These are phyloP conservation scores for Marmota monax DNA, from an alignment of 2,113 vertebrate species.

Conservation along the genomic window DNA sequence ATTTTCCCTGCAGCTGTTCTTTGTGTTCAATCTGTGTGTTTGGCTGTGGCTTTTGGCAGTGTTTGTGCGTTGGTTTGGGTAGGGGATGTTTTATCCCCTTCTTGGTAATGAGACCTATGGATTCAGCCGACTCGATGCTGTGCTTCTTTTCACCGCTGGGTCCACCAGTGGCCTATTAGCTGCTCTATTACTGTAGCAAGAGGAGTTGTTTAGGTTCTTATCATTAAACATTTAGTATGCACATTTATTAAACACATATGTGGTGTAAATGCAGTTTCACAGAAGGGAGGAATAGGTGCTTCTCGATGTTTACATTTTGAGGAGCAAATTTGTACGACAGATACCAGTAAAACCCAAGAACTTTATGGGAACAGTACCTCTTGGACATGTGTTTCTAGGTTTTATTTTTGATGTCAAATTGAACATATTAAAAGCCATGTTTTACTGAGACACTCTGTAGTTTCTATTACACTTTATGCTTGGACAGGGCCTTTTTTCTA, in stretches of 20 bases:
- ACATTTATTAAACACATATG: slow-evolving; percentile 78
- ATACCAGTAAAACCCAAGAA: slow-evolving; percentile 34
- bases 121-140: slow-evolving; percentile 66
- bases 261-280: slow-evolving; percentile 61
- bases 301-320: slow-evolving; percentile 67
- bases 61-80: slow-evolving; percentile 57
- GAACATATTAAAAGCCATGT: not conserved
- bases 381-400: slow-evolving; percentile 62
- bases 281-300: slow-evolving; percentile 62
- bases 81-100: slow-evolving; percentile 73
- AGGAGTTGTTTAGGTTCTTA: slow-evolving; percentile 73
- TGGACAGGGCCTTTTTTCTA: not conserved
- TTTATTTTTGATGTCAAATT: slow-evolving; percentile 58
- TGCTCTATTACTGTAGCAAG: slow-evolving; percentile 49
- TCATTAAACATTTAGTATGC: slow-evolving; percentile 78
- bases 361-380: slow-evolving; percentile 13
- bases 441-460: not conserved
- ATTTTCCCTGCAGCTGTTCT: slow-evolving; percentile 78
- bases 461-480: slow-evolving; percentile 42
- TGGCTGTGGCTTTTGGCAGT: slow-evolving; percentile 80
- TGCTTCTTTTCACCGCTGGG: slow-evolving; percentile 64
- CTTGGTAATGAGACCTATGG: slow-evolving; percentile 76
- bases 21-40: slow-evolving; percentile 76
- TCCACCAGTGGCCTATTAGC: slow-evolving; percentile 72
- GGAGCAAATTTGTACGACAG: slow-evolving; percentile 44